These are phyloP conservation scores for Drosophila pseudotalamancana DNA, from an alignment of 2,888 invertebrate species.

Conservation along the genomic window DNA sequence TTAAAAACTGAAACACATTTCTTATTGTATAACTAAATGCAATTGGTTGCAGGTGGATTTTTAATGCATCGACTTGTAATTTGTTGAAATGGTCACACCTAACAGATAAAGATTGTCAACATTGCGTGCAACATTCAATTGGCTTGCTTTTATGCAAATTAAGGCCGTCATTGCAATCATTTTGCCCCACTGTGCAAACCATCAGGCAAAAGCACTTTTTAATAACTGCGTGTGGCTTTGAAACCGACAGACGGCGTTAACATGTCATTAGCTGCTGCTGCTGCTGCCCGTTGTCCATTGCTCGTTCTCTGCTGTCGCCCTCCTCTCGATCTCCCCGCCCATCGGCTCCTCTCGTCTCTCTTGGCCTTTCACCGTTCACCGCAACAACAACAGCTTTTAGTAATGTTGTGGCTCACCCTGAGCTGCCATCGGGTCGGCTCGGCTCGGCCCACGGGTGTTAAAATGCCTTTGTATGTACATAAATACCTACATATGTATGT, in stretches of 20 bases:
- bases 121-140: constrained; percentile 13
- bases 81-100: too few species aligned
- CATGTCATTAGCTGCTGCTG: constrained; percentile 71
- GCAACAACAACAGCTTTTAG: constrained; percentile 56
- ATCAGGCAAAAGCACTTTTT: constrained; percentile 70
- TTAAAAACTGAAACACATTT: too few species aligned
- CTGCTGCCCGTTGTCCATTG: constrained; percentile 9
- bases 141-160: constrained; percentile 20
- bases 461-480: constrained; percentile 27
- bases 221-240: constrained; percentile 73
- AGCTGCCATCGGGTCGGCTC: constrained; percentile 67
- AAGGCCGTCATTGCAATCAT: constrained; percentile 32
- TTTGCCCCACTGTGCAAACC: constrained; percentile 62
- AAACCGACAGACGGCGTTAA: constrained; percentile 59
- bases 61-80: not conserved
- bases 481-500: constrained; percentile 3
- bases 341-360: constrained; percentile 27
- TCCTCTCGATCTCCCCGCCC: constrained; percentile 11
- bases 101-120: not conserved
- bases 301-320: constrained; percentile 34
- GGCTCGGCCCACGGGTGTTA: constrained; percentile 70
- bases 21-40: too few species aligned
- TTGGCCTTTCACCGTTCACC: constrained; percentile 69
- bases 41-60: too few species aligned
- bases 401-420: constrained; percentile 79